Evolutionary conservation across 1,140 invertebrate genomes (phyloP), one percentile per base, ranked within the genome.

Genomic region (Nixonia krombeini): DNA sequence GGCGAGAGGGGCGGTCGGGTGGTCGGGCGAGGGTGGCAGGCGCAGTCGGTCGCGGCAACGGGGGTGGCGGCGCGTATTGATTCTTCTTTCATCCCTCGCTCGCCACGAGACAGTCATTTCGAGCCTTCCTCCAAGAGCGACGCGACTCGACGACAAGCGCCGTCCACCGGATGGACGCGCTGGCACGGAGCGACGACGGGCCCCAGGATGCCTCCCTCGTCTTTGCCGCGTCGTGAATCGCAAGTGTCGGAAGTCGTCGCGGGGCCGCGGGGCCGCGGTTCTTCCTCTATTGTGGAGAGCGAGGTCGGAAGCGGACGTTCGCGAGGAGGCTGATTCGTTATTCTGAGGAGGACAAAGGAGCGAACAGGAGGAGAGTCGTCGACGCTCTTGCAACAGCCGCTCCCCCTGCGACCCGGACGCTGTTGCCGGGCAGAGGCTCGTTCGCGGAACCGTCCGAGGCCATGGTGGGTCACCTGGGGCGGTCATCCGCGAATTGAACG

Each of bases 21-120:
- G 44, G 37, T 15, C 33, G 47, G 41, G 49, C 12, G 10, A 70
- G 59, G 71, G 73, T 73, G 74, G 71, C 75, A 74, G 70, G 75
- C 73, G 71, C 71, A 73, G 62, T 76, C 45, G 65, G 25, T 59
- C 68, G 72, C 57, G 67, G 64, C 71, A 51, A 61, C 68, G 61
- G 68, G 67, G 74, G 78, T 75, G 73, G 79, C 72, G 71, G 70
- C 63, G 72, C 69, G 78, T 83, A 82, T 83, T 82, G 80, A 83
- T 83, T 82, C 80, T 75, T 70, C 57, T 70, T 74, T 73, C 68
- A 68, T 74, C 75, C 73, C 69, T 69, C 67, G 70, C 58, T 68
- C 55, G 55, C 83, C 2, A 84, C 23, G 83, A 84, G 76, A 51
- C 82, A 18, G 80, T 84, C 7, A 82, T 82, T 66, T 66, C 49